These are phyloP conservation scores for Acestrorhynchus altus DNA, from an alignment of 2,797 vertebrate species.

Conservation along the genomic window DNA sequence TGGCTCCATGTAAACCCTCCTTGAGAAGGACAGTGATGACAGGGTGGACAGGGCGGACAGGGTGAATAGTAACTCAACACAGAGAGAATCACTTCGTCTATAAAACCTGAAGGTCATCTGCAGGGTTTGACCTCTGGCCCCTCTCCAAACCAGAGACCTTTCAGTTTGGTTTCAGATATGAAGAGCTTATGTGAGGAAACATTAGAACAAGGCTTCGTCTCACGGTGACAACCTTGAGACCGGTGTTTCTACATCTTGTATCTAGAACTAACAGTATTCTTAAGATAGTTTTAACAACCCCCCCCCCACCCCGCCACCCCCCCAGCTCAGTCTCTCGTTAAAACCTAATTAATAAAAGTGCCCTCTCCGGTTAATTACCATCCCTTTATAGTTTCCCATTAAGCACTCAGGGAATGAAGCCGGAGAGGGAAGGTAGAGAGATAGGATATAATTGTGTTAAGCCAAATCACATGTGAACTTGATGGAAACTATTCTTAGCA, in stretches of 20 bases:
- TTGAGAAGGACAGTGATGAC: background rate
- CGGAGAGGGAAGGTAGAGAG: conserved; percentile 52
- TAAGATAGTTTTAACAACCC: conserved; percentile 64
- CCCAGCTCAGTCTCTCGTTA: conserved; percentile 65
- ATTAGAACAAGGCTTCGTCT: conserved; percentile 19
- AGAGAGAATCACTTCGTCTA: background rate
- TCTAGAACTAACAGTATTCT: conserved; percentile 61
- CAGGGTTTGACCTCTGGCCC: conserved; percentile 31
- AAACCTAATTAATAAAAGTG: conserved; percentile 75
- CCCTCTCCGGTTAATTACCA: conserved; percentile 75
- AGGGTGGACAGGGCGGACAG: too few species aligned
- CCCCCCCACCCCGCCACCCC: conserved; percentile 13
- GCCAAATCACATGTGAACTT: conserved; percentile 74
- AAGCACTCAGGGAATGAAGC: conserved; percentile 60
- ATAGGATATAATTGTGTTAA: conserved; percentile 73
- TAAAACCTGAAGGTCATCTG: conserved; percentile 33
- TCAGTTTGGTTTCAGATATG: too few species aligned
- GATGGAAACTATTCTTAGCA: conserved; percentile 71
- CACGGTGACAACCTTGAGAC: conserved; percentile 35
- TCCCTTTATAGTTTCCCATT: conserved; percentile 72
- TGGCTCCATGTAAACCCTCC: conserved; percentile 17
- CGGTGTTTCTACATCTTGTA: conserved; percentile 47
- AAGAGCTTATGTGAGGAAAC: too few species aligned
- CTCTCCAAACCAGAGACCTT: background rate
- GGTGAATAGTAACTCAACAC: conserved; percentile 20